Evolutionary conservation across 1,140 invertebrate genomes (phyloP), one percentile per base, ranked within the genome.

Genomic region (Lordiphosa clarofinis): DNA sequence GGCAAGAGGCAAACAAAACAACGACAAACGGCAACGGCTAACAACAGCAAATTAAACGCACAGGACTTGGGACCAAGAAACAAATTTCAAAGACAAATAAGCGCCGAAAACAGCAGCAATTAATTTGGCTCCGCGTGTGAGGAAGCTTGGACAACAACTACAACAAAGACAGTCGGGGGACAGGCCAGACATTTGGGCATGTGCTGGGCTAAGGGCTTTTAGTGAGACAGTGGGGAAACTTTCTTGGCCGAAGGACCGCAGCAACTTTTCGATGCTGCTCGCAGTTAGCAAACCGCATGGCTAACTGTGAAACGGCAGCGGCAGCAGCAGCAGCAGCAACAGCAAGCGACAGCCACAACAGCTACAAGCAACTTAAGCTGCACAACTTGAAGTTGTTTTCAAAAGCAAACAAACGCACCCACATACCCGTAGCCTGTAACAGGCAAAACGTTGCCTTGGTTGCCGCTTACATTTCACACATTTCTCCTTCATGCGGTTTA

Each of bases 61-160:
- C 56, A 60, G 68, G 67, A 71, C 64, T 50, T 61, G 72, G 56
- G 44, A 42, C 39, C 36, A 53, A 67, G 79, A 79, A 84, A 84
- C 79, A 84, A 86, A 84, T 84, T 84, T 84, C 79, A 86, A 84
- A 84, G 78, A 84, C 78, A 84, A 84, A 84, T 84, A 84, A 82
- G 78, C 79, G 79, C 79, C 78, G 65, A 84, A 84, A 82, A 84
- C 78, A 84, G 78, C 78, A 84, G 78, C 73, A 84, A 84, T 84
- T 84, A 84, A 84, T 84, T 84, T 84, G 69, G 61, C 69, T 48
- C 52, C 63, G 64, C 78, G 61, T 73, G 68, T 55, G 65, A 53
- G 67, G 13, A 44, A 72, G 67, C 58, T 71, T 65, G 65, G 36
- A 39, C 36, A 47, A 37, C 33, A 21, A 40, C 36, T 48, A 40